Base-by-base conservation (phyloP, 1,140 invertebrate species). In the Ips nitidus region DNA sequence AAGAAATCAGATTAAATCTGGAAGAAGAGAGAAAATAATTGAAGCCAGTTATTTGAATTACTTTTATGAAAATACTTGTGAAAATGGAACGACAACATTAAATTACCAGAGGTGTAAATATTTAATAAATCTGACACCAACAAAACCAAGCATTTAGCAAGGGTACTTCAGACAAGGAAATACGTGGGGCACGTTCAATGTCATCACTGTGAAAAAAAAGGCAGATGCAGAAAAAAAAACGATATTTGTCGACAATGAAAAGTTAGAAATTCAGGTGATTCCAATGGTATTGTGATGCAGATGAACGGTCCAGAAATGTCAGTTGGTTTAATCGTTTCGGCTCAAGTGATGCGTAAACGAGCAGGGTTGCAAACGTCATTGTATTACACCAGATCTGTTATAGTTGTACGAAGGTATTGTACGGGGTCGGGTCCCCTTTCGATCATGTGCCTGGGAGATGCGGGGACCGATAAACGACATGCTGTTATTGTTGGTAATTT, bases 401-500 rank as follows among this genome's bases (percentile, higher is more conserved):
- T 58, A 60, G 62, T 66, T 66, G 70, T 71, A 71, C 55, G 60
- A 69, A 63, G 59, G 70, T 61, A 69, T 75, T 75, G 74, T 75
- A 66, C 67, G 50, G 53, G 22, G 53, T 62, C 45, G 63, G 69
- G 58, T 65, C 70, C 74, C 72, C 71, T 56, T 43, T 57, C 38
- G 59, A 59, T 36, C 57, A 50, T 50, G 45, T 50, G 45, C 56
- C 22, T 39, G 69, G 42, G 47, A 61, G 72, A 71, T 74, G 74
- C 71, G 62, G 61, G 62, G 55, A 37, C 71, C 73, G 73, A 75
- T 75, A 74, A 73, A 71, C 71, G 65, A 66, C 74, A 71, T 70
- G 74, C 71, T 75, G 74, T 75, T 75, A 74, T 75, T 75, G 74
- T 75, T 72, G 74, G 74, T 75, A 75, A 75, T 75, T 75, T 75